Evolutionary conservation across 1,140 invertebrate species (phyloP), one percentile per base, ranked within the genome.

Genomic region (Aphidius gifuensis): DNA sequence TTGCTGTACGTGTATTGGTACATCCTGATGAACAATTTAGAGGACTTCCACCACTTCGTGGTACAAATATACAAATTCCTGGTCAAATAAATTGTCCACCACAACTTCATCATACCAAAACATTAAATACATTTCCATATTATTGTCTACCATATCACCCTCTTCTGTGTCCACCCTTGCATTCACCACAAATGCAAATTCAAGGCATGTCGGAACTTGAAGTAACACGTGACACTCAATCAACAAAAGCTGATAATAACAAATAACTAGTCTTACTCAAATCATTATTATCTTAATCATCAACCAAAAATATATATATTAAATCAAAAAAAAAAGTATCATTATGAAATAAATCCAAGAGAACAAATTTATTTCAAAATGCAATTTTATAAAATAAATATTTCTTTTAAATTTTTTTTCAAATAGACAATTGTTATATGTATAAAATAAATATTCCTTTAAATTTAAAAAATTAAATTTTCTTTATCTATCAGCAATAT

Each of bases 61-160:
- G 71, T 58, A 66, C 76, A n/a, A 72, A 69, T 54, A n/a, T 63
- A 38, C 77, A 79, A 67, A 70, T 78, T 64, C 68, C 74, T 46
- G 75, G 75, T 38, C 75, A 78, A 68, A 73, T 77, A 42, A 67
- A 69, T 7, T 69, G 69, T 50, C 66, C 76, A n/a, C 55, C 47
- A 48, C 78, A 80, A 62, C 71, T 78, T 65, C 76, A 80, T 65
- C 75, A 74, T 40, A 68, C 73, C 44, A 78, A 71, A 71, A 70
- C 74, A n/a, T 68, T 79, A 23, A 71, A 70, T 47, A 73, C 76
- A 40, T 80, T 81, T 62, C 80, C 80, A 9, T 81, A 81, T 64
- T 81, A 80, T 64, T 81, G 77, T 58, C 66, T 81, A 40, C 80
- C 80, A 44, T 81, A 81, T 69, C 79, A 81, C 55, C 80, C 80